These are phyloP conservation scores for Caracal caracal DNA, from an alignment of 2,113 vertebrate genomes.

Conservation along the genomic window DNA sequence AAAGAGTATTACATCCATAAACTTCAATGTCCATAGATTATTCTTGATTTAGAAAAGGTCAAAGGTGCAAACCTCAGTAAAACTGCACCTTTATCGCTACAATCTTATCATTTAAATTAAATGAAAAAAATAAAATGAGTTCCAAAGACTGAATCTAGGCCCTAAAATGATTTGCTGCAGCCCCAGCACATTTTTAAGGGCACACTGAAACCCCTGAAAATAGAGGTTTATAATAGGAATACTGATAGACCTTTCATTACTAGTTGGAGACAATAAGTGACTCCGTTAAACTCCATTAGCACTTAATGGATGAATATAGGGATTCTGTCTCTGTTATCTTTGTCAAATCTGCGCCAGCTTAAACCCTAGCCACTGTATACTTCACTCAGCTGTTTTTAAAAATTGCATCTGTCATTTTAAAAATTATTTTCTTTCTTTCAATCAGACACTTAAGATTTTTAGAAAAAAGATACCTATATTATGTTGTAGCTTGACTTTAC, in stretches of 20 bases:
- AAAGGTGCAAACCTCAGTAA: constrained; percentile 67
- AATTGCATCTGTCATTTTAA: constrained; percentile 46
- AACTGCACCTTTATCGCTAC: constrained; percentile 48
- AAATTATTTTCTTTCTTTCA: constrained; percentile 69
- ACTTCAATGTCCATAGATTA: constrained; percentile 34
- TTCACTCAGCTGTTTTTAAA: constrained; percentile 61
- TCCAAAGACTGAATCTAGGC: constrained; percentile 37
- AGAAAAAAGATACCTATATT: constrained; percentile 63
- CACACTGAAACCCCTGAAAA: constrained; percentile 79
- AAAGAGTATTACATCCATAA: constrained; percentile 53
- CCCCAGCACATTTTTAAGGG: constrained; percentile 71
- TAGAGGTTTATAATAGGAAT: constrained; percentile 78
- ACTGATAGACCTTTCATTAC: constrained; percentile 73
- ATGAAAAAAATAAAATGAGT: constrained; percentile 9
- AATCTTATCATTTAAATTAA: constrained; percentile 67
- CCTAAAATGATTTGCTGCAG: constrained; percentile 64
- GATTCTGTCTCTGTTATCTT: constrained; percentile 65
- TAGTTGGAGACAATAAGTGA: constrained; percentile 58
- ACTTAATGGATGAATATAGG: constrained; percentile 61
- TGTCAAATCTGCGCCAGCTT: constrained; percentile 61
- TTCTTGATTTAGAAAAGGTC: constrained; percentile 71
- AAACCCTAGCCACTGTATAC: constrained; percentile 30
- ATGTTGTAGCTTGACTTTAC: constrained; percentile 49
- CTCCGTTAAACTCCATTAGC: constrained; percentile 31
- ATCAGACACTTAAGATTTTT: constrained; percentile 59